These are phyloP conservation scores for Drosophila yakuba DNA, from an alignment of 1,140 invertebrate genomes.

Conservation along the genomic window DNA sequence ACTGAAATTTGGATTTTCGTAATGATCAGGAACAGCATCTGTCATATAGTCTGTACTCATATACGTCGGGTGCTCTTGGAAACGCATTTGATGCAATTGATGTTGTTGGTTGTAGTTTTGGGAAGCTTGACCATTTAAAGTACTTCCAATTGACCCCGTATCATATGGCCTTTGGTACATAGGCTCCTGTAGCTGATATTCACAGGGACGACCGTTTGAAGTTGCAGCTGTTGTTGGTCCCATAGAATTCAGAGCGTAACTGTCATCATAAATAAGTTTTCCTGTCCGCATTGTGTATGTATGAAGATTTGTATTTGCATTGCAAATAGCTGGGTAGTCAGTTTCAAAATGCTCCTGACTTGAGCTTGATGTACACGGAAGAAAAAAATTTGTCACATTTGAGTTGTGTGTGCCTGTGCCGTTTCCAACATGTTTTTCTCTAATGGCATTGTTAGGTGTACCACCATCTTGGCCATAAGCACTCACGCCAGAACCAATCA, in stretches of 20 bases:
- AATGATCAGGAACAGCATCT: constrained; percentile 76
- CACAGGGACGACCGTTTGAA: constrained; percentile 23
- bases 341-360: constrained; percentile 92
- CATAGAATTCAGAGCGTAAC: constrained; percentile 74
- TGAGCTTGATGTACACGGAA: constrained; percentile 91
- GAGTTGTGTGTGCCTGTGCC: constrained; percentile 71
- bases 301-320: constrained; percentile 92
- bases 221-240: constrained; percentile 12
- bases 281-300: constrained; percentile 92
- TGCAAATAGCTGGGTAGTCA: constrained; percentile 93
- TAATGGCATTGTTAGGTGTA: constrained; percentile 31
- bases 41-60: constrained; percentile 64
- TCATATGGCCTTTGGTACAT: constrained; percentile 82
- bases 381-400: constrained; percentile 89
- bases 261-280: constrained; percentile 90
- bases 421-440: constrained; percentile 86
- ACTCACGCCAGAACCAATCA: constrained; percentile 32
- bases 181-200: constrained; percentile 73
- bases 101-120: constrained; percentile 41
- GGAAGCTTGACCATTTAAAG: constrained; percentile 40
- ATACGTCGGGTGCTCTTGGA: constrained; percentile 40
- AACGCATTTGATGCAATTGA: constrained; percentile 34
- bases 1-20: constrained; percentile 84
- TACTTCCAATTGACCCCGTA: constrained; percentile 70
- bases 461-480: constrained; percentile 11